These are phyloP conservation scores for Pseudorhiza aurosa DNA, from an alignment of 30 jellyfish, hydroid and myxozoan species.

Conservation along the genomic window DNA sequence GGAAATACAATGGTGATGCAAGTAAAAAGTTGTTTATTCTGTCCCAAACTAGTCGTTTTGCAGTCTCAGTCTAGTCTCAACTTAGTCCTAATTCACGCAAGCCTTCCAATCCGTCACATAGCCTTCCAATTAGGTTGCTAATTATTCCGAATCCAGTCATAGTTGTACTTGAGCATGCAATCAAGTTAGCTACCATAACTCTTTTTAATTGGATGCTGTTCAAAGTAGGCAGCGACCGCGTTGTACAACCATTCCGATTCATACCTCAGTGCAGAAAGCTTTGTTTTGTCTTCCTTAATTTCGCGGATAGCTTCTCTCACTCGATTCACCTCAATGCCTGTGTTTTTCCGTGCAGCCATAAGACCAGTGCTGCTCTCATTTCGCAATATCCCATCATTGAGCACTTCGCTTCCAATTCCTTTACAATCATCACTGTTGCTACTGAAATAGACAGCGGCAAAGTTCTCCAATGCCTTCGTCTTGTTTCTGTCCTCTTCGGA, in stretches of 20 bases:
- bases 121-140: too few species aligned
- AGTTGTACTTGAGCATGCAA: background rate
- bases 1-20: too few species aligned
- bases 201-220: conserved; percentile 31
- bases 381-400: conserved; percentile 12
- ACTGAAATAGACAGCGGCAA: conserved; percentile 51
- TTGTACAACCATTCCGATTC: conserved; percentile 34
- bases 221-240: conserved; percentile 42
- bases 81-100: too few species aligned
- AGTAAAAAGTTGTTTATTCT: too few species aligned
- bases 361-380: conserved; percentile 40
- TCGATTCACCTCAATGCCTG: background rate
- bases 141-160: too few species aligned
- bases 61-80: too few species aligned
- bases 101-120: too few species aligned
- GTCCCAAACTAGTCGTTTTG: too few species aligned
- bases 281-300: background rate
- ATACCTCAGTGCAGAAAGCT: conserved; percentile 8
- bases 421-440: conserved; percentile 48
- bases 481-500: conserved; percentile 10
- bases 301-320: conserved; percentile 28
- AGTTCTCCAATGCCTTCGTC: background rate
- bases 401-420: conserved; percentile 36
- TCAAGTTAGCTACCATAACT: background rate
- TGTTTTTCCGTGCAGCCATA: conserved; percentile 47